Evolutionary conservation across 35 echinoderm and acorn worm species (phyloP), one percentile per base, ranked within the genome.

Genomic region (Heliocidaris tuberculata): DNA sequence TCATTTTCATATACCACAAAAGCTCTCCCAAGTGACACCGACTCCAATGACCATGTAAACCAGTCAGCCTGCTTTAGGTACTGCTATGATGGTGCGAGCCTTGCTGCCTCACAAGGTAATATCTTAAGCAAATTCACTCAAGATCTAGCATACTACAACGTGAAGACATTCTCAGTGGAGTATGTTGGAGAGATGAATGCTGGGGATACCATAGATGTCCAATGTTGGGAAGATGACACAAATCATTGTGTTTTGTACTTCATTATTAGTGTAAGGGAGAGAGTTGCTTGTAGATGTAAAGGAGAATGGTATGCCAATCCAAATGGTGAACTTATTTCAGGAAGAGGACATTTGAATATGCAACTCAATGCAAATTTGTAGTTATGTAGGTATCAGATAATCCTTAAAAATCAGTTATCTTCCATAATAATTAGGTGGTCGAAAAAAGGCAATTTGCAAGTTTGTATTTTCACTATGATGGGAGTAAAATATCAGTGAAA

Each of bases 101-200:
- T 89, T 16, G 87, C 87, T 89, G 87, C 87, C 21, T 47, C 31
- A 48, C 31, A 89, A 89, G 87, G 87, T 32, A 89, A 89, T 48
- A 27, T 89, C 31, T 89, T 89, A n/a, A 47, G 12, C 4, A 48
- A 48, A 47, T 89, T 89, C 87, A 8, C 12, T 27, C 12, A 32
- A 89, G 87, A 89, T 48, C 15, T 89, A 17, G 87, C 87, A 15
- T 89, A 89, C 87, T 89, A 89, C 29, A 16, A 47, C 16, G 47
- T 89, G 11, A 89, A 89, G 87, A 89, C 11, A 48, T 47, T 89
- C 47, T 32, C 87, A n/a, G 87, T 89, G 47, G 87, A 89, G 29
- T 89, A 89, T 48, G 87, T 89, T 47, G 87, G 87, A 89, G 87
- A 89, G 31, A 89, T 89, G 31, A 89, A 48, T 17, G 87, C 16